phyloP scores from a whole-genome alignment of 1,140 invertebrate genomes.

The Ceratosolen fusciceps region DNA sequence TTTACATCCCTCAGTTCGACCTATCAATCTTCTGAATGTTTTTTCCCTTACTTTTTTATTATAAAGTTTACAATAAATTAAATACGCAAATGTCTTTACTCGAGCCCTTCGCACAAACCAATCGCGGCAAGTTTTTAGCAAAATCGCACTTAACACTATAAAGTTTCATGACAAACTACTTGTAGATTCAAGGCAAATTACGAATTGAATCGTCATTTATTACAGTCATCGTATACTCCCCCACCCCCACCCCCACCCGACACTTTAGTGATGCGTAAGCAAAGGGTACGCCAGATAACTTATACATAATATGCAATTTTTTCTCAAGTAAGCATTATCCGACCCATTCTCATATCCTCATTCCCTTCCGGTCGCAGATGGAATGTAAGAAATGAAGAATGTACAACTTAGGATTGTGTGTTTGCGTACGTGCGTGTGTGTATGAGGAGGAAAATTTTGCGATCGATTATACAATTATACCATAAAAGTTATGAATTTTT shows the following conservation, averaged over 20 bases:
- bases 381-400: constrained; percentile 11
- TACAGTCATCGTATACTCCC: no score
- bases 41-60: not conserved
- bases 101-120: not conserved
- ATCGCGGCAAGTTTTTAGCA: not conserved
- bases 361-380: not conserved
- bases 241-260: not conserved
- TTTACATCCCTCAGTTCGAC: constrained; percentile 3
- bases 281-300: not conserved
- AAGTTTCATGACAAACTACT: constrained; percentile 17
- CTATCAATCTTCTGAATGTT: not conserved
- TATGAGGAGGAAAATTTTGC: not conserved
- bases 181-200: not conserved
- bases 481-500: constrained; percentile 26
- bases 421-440: not conserved
- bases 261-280: not conserved
- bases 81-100: not conserved
- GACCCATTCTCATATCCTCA: no score
- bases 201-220: not conserved
- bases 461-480: constrained; percentile 41
- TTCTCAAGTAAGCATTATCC: not conserved
- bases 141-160: not conserved
- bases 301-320: not conserved
- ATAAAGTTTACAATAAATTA: not conserved
- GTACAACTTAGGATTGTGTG: no score